These are phyloP conservation scores for Geopemphigus sp. DNA, from an alignment of 1,140 invertebrate genomes.

Conservation along the genomic window DNA sequence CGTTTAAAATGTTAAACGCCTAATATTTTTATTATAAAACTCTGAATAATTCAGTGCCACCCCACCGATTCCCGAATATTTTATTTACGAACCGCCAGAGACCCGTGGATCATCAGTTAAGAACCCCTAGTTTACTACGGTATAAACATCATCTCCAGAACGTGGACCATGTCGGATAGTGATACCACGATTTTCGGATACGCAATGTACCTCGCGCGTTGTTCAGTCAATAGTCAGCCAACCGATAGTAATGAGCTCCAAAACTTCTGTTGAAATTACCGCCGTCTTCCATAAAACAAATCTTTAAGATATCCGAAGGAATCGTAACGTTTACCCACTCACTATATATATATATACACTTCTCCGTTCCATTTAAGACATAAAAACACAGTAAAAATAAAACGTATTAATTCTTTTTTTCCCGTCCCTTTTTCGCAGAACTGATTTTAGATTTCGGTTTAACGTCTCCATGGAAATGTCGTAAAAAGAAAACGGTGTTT, in stretches of 20 bases:
- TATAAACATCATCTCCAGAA: neutral
- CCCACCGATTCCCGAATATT: too few relatives aligned
- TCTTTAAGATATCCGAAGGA: neutral
- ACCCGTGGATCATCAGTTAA: too few relatives aligned
- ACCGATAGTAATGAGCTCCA: neutral
- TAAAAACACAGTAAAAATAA: neutral
- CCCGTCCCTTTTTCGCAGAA: neutral
- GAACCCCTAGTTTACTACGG: neutral
- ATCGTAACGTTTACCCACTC: neutral
- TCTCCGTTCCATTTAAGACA: neutral
- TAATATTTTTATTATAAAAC: too few relatives aligned
- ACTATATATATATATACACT: neutral
- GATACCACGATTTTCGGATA: neutral
- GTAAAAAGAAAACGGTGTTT: constrained; percentile 6
- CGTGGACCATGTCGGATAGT: neutral
- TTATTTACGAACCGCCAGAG: too few relatives aligned
- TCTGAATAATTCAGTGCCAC: too few relatives aligned
- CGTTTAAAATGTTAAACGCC: too few relatives aligned
- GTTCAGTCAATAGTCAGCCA: neutral
- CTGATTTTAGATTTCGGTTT: constrained; percentile 11
- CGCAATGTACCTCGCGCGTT: neutral
- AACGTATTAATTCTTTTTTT: neutral
- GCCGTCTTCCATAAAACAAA: neutral
- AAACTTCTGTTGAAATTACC: neutral
- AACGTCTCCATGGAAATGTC: constrained; percentile 19